Base-by-base conservation (phyloP, 1,140 invertebrate species). In the Ptiloglossa arizonensis region DNA sequence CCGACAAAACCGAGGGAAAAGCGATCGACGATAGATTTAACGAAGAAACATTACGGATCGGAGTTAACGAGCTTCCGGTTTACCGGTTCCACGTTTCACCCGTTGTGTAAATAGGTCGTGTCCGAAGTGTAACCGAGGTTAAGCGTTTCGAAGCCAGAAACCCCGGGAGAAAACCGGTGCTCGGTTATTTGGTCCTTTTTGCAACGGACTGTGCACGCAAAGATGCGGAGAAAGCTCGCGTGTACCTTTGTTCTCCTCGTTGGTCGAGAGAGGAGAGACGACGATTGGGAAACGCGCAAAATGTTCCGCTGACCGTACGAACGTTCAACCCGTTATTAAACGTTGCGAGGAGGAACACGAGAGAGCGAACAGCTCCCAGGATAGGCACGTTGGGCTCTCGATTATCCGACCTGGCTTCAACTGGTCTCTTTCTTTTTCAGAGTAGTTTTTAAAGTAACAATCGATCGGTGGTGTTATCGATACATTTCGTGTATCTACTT, bases 21-120 rank as follows among this genome's bases (percentile, higher is more conserved):
- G 3, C 1, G 2, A 29, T 2, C 13, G 15, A n/a, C 29, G 24
- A 5, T 0, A 17, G 44, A 68, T 48, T 69, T 69, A 76, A 76
- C n/a, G 73, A 69, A 50, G 75, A 71, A 70, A 71, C 68, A 63
- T 63, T 71, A 44, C 63, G 32, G 68, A 77, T 77, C 75, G 67
- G 46, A 71, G 54, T 59, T 71, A 77, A 77, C 75, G 68, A 77
- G 75, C 75, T 70, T 77, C 75, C 68, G 67, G 67, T 77, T 77
- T 70, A 69, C 68, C 56, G 68, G 57, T 57, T 62, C 41, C 73
- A 17, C n/a, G 74, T 22, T 56, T 41, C 50, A 71, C 62, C n/a
- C 46, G 67, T 59, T 6, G 46, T 35, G 68, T 29, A 77, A 77
- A 70, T 77, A 54, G 75, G 75, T 77, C 68, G 68, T 52, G 67